Evolutionary conservation across 2,113 vertebrate species (phyloP), one percentile per base, ranked within the genome.

Genomic region (Elachura formosa): DNA sequence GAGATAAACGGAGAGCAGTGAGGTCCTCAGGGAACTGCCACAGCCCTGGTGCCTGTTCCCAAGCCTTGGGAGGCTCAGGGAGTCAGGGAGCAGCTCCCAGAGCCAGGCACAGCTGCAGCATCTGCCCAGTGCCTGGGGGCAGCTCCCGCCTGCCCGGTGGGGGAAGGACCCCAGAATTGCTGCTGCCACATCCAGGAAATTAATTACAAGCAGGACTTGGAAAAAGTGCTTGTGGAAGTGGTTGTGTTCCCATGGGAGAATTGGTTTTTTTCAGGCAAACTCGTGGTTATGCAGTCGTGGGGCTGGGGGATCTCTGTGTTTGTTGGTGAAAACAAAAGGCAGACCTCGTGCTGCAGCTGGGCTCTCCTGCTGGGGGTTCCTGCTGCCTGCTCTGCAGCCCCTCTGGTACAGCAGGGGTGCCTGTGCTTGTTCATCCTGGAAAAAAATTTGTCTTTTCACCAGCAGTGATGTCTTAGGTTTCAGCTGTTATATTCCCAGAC

Each of bases 1-100:
- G 15, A 43, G 33, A 38, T 1, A 22, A 29, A 25, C 0, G 1
- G 46, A 64, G 40, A 5, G 22, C 20, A 55, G 43, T 0, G 4
- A 28, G 46, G 12, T 76, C 41, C 28, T 28, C 24, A 18, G 62
- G 2, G 8, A 4, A 12, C 52, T 82, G 24, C 16, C 46, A 14
- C 38, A 33, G 71, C 54, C 51, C 12, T 8, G 40, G 43, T 6
- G 36, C 43, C 15, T 10, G 71, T 31, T 31, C 67, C 45, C 3
- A 14, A 31, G 41, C 14, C 20, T 2, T 4, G 7, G 49, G 14
- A 41, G 41, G 20, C 59, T 69, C 3, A 5, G 45, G 66, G 84
- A 28, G 36, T 9, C 2, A 38, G 0, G 11, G 62, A 33, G 5
- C 46, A 29, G 46, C 64, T 56, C 33, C 11, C 49, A 25, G 45